Evolutionary conservation across 2,797 vertebrate genomes (phyloP).

Genomic region (Micromesistius poutassou): DNA sequence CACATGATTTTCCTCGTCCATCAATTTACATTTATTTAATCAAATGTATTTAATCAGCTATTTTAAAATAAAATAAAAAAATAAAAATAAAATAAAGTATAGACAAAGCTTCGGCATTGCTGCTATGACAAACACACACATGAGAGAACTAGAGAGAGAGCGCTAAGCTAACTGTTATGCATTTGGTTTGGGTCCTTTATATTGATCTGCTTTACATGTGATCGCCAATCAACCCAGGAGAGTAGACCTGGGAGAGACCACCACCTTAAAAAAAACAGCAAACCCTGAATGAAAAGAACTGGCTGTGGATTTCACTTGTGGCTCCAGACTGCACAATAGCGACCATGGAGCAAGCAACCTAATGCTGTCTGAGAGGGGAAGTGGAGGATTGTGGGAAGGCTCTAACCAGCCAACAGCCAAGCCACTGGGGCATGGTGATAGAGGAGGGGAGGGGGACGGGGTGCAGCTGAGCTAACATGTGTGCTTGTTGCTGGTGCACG

Average conservation of each 20-base stretch:
- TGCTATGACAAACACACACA: neutral
- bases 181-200: neutral
- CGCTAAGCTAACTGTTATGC: neutral
- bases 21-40: neutral
- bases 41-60: no score
- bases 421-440: conserved; percentile 47
- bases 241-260: neutral
- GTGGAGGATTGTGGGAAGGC: conserved; percentile 42
- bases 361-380: conserved; percentile 40
- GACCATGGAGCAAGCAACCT: conserved; percentile 11
- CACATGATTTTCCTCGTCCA: neutral
- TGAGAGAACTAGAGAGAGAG: neutral
- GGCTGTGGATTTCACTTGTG: neutral
- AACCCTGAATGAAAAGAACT: neutral
- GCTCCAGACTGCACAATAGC: neutral
- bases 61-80: no score
- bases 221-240: neutral
- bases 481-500: conserved; percentile 12
- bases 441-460: conserved; percentile 31
- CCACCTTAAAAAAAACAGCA: neutral
- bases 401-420: conserved; percentile 42
- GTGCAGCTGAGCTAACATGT: conserved; percentile 64
- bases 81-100: neutral
- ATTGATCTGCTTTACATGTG: neutral
- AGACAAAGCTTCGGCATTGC: neutral